Conservation (phyloP, 2,797 vertebrate species). For the Lycodopsis pacificus region DNA sequence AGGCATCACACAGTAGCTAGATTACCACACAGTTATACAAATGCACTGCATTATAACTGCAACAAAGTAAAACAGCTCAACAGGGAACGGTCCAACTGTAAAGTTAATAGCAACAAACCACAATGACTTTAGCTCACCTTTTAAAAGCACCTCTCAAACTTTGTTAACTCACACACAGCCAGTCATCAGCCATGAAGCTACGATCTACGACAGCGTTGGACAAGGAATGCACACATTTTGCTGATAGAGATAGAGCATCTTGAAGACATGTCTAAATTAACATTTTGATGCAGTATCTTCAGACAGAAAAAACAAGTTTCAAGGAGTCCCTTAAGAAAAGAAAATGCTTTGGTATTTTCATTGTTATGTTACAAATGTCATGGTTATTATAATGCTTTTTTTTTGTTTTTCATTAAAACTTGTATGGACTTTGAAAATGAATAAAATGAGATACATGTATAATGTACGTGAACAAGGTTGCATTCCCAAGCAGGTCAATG, state of each 20-base stretch:
- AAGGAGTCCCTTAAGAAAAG: background rate
- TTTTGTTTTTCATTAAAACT: background rate
- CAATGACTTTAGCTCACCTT: background rate
- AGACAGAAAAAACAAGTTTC: background rate
- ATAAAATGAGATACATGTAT: slow-evolving; percentile 2
- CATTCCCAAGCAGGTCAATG: background rate
- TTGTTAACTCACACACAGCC: background rate
- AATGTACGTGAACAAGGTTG: background rate
- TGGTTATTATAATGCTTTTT: no score
- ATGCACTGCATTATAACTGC: background rate
- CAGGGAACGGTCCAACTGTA: background rate
- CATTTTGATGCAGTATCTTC: background rate
- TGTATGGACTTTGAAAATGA: background rate
- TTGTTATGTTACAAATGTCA: background rate
- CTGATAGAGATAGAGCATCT: background rate
- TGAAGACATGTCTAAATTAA: background rate
- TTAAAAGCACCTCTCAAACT: background rate
- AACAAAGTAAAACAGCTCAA: background rate
- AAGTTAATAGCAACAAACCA: background rate
- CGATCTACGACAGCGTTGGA: background rate
- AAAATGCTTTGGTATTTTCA: background rate
- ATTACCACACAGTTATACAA: background rate
- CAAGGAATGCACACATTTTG: background rate
- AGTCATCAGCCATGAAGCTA: background rate
- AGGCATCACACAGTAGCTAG: background rate